Conservation (phyloP, 2,113 vertebrate species). For the Glaucomys volans region DNA sequence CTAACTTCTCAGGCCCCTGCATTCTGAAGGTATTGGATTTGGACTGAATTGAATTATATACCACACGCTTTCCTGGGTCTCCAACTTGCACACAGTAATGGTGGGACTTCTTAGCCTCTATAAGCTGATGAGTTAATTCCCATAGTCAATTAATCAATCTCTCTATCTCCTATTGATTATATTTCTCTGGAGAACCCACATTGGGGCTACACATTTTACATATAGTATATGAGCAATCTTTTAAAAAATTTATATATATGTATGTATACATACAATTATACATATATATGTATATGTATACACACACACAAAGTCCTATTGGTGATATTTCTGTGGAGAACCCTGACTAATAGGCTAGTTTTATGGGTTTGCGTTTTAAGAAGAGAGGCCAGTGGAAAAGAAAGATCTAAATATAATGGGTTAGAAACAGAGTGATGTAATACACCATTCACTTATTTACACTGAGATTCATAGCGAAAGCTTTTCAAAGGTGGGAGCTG, state of each 20-base stretch:
- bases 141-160: neutral
- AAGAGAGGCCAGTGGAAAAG: neutral
- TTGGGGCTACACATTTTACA: neutral
- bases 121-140: neutral
- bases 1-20: neutral
- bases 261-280: neutral
- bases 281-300: too few relatives aligned
- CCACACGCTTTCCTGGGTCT: neutral
- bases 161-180: neutral
- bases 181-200: neutral
- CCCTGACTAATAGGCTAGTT: neutral
- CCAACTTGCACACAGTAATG: neutral
- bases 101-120: neutral
- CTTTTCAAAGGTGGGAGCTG: slow-evolving; percentile 33
- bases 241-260: too few relatives aligned
- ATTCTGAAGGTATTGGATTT: neutral
- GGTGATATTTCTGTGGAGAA: neutral
- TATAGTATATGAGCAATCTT: too few relatives aligned
- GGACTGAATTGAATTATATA: neutral
- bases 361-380: neutral
- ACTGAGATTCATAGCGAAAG: slow-evolving; percentile 9
- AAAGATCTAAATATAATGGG: neutral
- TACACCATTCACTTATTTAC: neutral
- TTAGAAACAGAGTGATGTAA: slow-evolving; percentile 30
- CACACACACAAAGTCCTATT: neutral